Evolutionary conservation across 2,888 invertebrate species (phyloP).

Genomic region (Lamellibrachia columna): DNA sequence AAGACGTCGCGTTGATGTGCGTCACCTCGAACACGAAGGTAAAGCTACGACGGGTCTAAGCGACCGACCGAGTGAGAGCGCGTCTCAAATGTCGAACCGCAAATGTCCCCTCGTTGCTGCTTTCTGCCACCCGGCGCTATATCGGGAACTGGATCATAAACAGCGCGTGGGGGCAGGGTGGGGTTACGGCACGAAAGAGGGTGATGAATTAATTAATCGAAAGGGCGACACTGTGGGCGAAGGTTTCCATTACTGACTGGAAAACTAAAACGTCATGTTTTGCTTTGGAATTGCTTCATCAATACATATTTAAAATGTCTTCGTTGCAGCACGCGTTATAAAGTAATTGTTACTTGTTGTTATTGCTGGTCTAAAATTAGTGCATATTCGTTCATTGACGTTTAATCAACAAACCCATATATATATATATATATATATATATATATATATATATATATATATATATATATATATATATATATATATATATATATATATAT

Average conservation of each 20-base stretch:
- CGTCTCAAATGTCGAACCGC: not conserved
- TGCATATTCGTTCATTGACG: too few relatives aligned
- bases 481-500: not conserved
- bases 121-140: not conserved
- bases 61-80: not conserved
- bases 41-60: not conserved
- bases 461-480: not conserved
- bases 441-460: not conserved
- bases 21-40: not conserved
- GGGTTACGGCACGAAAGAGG: not conserved
- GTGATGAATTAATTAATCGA: slow-evolving; percentile 1
- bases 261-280: not conserved
- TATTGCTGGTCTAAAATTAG: too few relatives aligned
- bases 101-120: not conserved
- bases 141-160: slow-evolving; percentile 3
- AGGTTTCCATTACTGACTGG: not conserved
- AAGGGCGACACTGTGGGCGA: not conserved
- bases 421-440: not conserved
- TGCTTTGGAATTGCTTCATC: not conserved
- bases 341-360: not conserved
- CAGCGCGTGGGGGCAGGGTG: not conserved
- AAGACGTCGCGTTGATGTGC: not conserved
- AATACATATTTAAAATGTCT: not conserved
- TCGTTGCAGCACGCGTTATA: not conserved
- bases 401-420: not conserved